Percentiles rank a stretch among this genome's conserved stretches.
These are phyloP conservation scores for Druon quercuslanigerum DNA, from an alignment of 1,140 invertebrate species.

Conservation along the genomic window DNA sequence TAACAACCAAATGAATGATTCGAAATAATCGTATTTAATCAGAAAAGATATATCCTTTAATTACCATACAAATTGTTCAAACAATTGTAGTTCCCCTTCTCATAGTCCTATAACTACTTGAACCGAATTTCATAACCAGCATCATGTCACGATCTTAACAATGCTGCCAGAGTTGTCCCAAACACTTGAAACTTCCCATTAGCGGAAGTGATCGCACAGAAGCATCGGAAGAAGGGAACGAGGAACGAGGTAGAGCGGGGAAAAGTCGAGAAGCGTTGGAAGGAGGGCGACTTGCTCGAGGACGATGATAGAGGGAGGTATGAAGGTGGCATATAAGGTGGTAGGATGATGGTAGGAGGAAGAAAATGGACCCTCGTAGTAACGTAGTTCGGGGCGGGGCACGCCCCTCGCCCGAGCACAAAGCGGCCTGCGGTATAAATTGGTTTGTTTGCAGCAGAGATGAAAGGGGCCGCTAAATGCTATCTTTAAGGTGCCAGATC, in stretches of 20 bases:
- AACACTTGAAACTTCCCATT: constrained; percentile 37
- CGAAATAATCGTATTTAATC: no score
- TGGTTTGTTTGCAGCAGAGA: constrained; percentile 77
- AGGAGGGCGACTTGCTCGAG: constrained; percentile 29
- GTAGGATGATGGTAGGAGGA: constrained; percentile 50
- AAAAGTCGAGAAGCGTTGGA: constrained; percentile 38
- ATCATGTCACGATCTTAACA: not conserved
- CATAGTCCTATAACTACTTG: not conserved
- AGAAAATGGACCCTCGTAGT: constrained; percentile 60
- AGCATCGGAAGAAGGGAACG: constrained; percentile 41
- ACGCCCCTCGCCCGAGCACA: constrained; percentile 67
- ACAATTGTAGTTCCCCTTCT: not conserved
- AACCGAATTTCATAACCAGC: not conserved
- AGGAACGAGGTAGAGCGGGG: constrained; percentile 35
- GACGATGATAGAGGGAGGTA: constrained; percentile 32
- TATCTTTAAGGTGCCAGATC: constrained; percentile 77
- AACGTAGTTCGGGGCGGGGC: constrained; percentile 61
- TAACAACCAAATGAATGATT: no score
- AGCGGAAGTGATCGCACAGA: constrained; percentile 45
- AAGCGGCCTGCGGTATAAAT: constrained; percentile 76
- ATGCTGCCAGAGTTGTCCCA: constrained; percentile 42
- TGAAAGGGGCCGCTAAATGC: constrained; percentile 77
- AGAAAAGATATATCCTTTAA: no score
- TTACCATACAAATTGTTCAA: not conserved
- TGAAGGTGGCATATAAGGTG: constrained; percentile 45